phyloP scores from a whole-genome alignment of 2,888 invertebrate species.

The Artemia sinica region DNA sequence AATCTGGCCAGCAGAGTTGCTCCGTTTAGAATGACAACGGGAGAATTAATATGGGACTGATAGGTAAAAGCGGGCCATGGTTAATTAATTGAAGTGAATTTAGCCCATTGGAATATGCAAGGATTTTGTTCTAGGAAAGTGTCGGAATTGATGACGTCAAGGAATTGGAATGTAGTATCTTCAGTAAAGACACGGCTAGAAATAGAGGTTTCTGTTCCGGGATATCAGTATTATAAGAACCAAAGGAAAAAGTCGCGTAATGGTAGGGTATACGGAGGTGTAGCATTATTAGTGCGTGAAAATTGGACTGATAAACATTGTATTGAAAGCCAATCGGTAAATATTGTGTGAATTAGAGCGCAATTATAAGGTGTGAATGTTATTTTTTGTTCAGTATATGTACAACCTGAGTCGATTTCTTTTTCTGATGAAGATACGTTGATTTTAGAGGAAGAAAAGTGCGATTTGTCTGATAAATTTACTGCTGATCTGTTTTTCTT shows the following conservation, averaged over 20 bases:
- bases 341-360: neutral
- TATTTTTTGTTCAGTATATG: neutral
- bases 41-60: neutral
- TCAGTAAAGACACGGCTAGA: neutral
- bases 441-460: too few relatives aligned
- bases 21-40: neutral
- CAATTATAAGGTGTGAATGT: slow-evolving; percentile 3
- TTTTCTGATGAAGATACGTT: too few relatives aligned
- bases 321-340: neutral
- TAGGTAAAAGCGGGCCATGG: slow-evolving; percentile 6
- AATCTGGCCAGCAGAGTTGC: neutral
- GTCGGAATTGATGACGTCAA: neutral
- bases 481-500: too few relatives aligned
- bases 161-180: slow-evolving; percentile 1
- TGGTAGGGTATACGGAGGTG: neutral
- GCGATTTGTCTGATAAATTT: too few relatives aligned
- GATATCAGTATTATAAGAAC: neutral
- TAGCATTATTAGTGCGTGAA: neutral
- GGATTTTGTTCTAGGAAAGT: neutral
- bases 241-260: neutral
- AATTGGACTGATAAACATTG: slow-evolving; percentile 7
- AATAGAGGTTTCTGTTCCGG: neutral
- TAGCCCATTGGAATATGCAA: neutral
- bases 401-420: too few relatives aligned
- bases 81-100: neutral